Evolutionary conservation across 2,888 invertebrate genomes (phyloP).

Genomic region (Conchocele bisecta): DNA sequence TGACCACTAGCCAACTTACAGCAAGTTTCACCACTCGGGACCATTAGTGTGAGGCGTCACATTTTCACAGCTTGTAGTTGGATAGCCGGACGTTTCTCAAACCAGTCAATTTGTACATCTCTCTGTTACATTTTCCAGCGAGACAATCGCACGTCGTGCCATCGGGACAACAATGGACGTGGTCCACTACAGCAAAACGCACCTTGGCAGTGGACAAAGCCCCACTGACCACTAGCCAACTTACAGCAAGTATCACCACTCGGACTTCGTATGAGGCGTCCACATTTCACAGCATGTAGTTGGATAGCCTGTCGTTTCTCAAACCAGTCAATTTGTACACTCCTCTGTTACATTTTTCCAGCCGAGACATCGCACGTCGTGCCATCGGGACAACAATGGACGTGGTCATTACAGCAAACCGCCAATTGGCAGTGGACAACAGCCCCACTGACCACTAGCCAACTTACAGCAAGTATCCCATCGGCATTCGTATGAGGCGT

Average conservation of each 20-base stretch:
- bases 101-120: no score
- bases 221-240: slow-evolving; percentile 65
- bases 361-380: no score
- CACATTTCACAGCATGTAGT: no score
- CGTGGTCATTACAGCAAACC: slow-evolving; percentile 75
- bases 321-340: no score
- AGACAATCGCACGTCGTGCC: slow-evolving; percentile 62
- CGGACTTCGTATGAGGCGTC: slow-evolving; percentile 51
- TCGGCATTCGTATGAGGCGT: slow-evolving; percentile 31
- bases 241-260: slow-evolving; percentile 74
- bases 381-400: no score
- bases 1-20: slow-evolving; percentile 41
- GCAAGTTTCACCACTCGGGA: not conserved
- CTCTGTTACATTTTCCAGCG: slow-evolving; percentile 56
- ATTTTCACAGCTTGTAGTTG: not conserved
- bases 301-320: no score
- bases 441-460: slow-evolving; percentile 42
- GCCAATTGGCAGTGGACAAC: slow-evolving; percentile 65
- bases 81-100: slow-evolving; percentile 44
- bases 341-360: no score
- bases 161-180: slow-evolving; percentile 72
- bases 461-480: not conserved
- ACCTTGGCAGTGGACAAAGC: slow-evolving; percentile 69
- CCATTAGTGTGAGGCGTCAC: no score
- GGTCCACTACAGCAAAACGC: no score